Evolutionary conservation across 2,113 vertebrate species (phyloP).

Genomic region (Lutjanus erythropterus): DNA sequence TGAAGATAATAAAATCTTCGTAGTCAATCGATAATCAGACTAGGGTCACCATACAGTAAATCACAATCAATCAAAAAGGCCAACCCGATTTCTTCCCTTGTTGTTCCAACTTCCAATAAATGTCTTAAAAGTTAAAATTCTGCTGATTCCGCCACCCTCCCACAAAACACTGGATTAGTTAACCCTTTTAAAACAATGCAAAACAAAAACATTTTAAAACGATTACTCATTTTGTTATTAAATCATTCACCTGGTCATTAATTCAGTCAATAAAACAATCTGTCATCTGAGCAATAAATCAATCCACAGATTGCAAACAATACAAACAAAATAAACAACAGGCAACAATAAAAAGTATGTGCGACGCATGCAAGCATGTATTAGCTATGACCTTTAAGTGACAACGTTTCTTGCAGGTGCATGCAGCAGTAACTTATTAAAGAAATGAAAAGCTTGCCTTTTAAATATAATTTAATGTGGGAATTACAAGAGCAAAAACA

Average conservation of each 20-base stretch:
- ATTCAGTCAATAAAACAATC: constrained; percentile 33
- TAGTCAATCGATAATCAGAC: too few species aligned
- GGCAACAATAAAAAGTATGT: too few species aligned
- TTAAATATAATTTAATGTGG: constrained; percentile 44
- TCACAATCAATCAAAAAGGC: too few species aligned
- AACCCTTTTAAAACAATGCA: not conserved
- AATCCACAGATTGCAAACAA: constrained; percentile 18
- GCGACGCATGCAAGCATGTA: not conserved
- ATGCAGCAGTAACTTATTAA: constrained; percentile 29
- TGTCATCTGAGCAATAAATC: constrained; percentile 39
- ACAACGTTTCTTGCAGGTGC: constrained; percentile 35
- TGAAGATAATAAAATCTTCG: too few species aligned
- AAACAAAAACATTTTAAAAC: constrained; percentile 34
- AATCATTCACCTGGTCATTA: too few species aligned
- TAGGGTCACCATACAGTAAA: too few species aligned
- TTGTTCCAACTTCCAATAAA: too few species aligned
- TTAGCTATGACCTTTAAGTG: constrained; percentile 23
- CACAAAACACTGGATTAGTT: too few species aligned
- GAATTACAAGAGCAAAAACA: constrained; percentile 55
- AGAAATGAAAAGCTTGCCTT: constrained; percentile 51
- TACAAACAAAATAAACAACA: too few species aligned
- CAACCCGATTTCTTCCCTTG: too few species aligned
- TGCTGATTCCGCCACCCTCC: too few species aligned
- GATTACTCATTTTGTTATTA: not conserved
- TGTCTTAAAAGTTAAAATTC: too few species aligned